Percentiles rank a stretch among this genome's conserved stretches.
Conservation (phyloP, 1,140 invertebrate genomes). For the Danaus plexippus region DNA sequence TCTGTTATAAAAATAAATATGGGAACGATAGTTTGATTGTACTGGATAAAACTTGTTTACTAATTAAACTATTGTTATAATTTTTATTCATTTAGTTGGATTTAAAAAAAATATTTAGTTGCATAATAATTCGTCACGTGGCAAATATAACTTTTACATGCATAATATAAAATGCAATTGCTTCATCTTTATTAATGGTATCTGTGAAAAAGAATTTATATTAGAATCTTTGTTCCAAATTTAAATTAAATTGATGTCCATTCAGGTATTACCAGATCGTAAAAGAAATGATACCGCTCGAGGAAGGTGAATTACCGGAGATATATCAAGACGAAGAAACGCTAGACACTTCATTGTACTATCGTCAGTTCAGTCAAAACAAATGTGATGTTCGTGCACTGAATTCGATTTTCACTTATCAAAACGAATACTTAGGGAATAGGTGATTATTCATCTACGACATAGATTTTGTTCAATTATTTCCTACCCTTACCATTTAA, state of each 20-base stretch:
- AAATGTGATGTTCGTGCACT: conserved; percentile 65
- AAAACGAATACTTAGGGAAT: conserved; percentile 85
- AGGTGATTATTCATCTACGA: conserved; percentile 32
- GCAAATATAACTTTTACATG: no score
- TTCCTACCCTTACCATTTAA: no score
- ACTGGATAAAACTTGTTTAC: no score
- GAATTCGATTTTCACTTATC: conserved; percentile 87
- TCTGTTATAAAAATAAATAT: not conserved
- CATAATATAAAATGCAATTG: no score
- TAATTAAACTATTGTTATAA: no score
- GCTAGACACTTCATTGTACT: conserved; percentile 56
- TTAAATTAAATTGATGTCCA: not conserved
- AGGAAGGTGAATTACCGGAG: conserved; percentile 41
- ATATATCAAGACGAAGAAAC: conserved; percentile 55
- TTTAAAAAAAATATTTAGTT: no score
- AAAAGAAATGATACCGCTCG: conserved; percentile 34
- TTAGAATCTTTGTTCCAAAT: not conserved
- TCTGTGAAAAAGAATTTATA: no score
- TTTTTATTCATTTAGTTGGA: no score
- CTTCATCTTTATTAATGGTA: no score
- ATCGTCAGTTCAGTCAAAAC: conserved; percentile 61
- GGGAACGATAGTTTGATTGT: no score
- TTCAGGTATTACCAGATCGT: conserved; percentile 52
- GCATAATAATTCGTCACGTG: no score
- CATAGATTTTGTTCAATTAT: not conserved